Evolutionary conservation across 2,888 invertebrate genomes (phyloP).

Genomic region (Myopa tessellatipennis): DNA sequence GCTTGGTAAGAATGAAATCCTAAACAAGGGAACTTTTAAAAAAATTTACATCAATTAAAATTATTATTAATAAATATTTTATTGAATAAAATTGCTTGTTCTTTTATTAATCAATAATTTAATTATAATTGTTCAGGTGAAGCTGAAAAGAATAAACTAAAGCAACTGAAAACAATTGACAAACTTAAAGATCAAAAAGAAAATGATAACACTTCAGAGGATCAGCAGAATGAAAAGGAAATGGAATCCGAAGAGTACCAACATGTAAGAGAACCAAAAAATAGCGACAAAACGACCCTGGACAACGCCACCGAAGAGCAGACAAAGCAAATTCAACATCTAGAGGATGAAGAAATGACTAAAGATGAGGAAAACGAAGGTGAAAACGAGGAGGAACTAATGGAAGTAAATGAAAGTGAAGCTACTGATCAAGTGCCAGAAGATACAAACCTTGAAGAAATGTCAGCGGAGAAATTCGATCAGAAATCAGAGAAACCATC

Average conservation of each 20-base stretch:
- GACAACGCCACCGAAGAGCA: conserved; percentile 88
- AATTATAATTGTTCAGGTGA: conserved; percentile 53
- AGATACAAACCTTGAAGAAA: conserved; percentile 55
- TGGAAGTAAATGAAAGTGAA: conserved; percentile 69
- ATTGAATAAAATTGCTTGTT: neutral
- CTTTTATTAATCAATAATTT: neutral
- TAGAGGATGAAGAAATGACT: conserved; percentile 73
- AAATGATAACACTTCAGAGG: conserved; percentile 64
- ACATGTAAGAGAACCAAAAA: conserved; percentile 84
- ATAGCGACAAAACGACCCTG: conserved; percentile 77
- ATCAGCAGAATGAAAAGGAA: conserved; percentile 67
- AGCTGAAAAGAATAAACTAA: conserved; percentile 63
- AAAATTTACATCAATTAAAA: too few relatives aligned
- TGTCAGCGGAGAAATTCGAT: conserved; percentile 70
- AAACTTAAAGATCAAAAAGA: conserved; percentile 66
- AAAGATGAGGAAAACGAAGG: conserved; percentile 71
- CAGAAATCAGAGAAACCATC: conserved; percentile 64
- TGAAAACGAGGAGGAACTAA: conserved; percentile 66
- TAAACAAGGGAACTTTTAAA: neutral
- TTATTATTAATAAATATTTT: too few relatives aligned
- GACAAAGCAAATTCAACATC: conserved; percentile 72
- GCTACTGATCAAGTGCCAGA: conserved; percentile 54
- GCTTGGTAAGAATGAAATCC: conserved; percentile 63
- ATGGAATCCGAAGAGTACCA: conserved; percentile 78
- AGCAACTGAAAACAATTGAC: conserved; percentile 70